phyloP scores from a whole-genome alignment of 2,797 vertebrate species.

The Tarsius wallacei region DNA sequence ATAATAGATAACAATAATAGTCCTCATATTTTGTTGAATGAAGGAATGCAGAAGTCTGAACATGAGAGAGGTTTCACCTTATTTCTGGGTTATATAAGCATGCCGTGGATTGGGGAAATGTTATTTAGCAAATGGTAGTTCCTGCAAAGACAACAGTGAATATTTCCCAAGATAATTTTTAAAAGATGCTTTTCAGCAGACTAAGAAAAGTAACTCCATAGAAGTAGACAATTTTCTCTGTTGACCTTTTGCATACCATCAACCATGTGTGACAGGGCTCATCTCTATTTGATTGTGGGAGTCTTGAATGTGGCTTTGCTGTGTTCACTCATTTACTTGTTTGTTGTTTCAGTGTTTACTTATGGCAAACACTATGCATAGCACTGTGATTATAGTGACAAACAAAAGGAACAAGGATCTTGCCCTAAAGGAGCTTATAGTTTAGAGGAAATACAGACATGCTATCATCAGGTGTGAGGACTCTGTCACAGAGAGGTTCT shows the following conservation, averaged over 20 bases:
- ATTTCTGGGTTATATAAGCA: background rate
- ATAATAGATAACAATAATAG: no score
- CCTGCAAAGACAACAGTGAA: background rate
- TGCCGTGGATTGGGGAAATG: background rate
- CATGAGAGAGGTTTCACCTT: background rate
- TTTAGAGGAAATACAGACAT: background rate
- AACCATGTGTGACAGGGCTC: background rate
- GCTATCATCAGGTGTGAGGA: no score
- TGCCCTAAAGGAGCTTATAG: background rate
- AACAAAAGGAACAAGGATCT: background rate
- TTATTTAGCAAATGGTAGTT: conserved; percentile 2
- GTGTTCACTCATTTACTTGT: background rate
- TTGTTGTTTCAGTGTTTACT: background rate
- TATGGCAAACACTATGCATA: background rate
- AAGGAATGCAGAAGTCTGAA: background rate
- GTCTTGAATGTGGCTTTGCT: background rate
- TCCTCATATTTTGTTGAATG: background rate
- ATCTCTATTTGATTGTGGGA: background rate
- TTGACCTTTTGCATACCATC: background rate
- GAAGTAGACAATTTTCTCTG: background rate
- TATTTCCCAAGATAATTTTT: conserved; percentile 44
- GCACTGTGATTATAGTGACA: background rate
- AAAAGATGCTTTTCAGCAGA: background rate
- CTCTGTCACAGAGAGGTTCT: background rate
- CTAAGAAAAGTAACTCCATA: background rate